Evolutionary conservation across 2,113 vertebrate species (phyloP).

Genomic region (Anoura caudifer): DNA sequence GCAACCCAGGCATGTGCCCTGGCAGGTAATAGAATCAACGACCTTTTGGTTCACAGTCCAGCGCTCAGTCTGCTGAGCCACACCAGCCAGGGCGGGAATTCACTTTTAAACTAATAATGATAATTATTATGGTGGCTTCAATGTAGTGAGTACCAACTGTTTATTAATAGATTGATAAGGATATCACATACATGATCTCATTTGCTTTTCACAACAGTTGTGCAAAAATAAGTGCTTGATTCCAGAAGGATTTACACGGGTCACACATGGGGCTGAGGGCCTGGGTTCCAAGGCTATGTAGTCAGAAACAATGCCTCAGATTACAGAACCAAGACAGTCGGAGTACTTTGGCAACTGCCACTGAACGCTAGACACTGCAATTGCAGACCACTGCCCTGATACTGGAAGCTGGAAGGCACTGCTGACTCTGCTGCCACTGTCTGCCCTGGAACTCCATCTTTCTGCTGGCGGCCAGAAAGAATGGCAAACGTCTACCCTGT

Average conservation of each 20-base stretch:
- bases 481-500: neutral
- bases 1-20: no score
- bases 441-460: neutral
- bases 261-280: neutral
- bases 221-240: neutral
- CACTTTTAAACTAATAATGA: neutral
- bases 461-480: neutral
- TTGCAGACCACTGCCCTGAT: neutral
- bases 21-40: no score
- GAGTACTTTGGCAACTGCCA: neutral
- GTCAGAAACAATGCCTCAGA: neutral
- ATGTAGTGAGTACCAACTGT: neutral
- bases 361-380: neutral
- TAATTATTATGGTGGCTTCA: neutral
- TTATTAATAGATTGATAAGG: neutral
- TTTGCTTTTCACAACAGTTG: neutral
- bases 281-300: neutral
- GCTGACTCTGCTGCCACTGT: neutral
- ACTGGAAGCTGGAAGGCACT: neutral
- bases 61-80: no score
- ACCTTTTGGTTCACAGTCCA: no score
- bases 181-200: neutral
- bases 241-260: neutral
- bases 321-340: neutral
- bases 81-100: neutral